Base-by-base conservation (phyloP, 2,113 vertebrate genomes). In the human region DNA sequence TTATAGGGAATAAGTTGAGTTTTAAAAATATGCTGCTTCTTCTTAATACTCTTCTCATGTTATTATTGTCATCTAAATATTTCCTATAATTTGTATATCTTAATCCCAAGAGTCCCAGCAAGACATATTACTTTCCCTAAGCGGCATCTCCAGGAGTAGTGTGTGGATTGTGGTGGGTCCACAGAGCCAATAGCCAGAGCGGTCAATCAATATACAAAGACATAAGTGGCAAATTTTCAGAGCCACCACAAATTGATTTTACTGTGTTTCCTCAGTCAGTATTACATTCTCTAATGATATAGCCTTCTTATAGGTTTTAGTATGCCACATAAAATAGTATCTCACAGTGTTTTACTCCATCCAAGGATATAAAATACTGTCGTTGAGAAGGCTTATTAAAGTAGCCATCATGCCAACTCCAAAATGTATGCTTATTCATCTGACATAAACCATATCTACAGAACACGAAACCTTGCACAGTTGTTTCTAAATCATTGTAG, bases 331-430 rank as follows among this genome's bases (percentile, higher is more conserved):
- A 68, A 61, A 5, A 43, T 32, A 83, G 59, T 22, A 30, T 2
- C 48, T 86, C 22, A 27, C 50, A 61, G 50, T 79, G 85, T 93
- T 91, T 97, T 94, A 85, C 45, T 91, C 96, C 40, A 93, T 35
- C 20, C 38, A 55, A 18, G 25, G 25, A 81, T 81, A 66, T 93
- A 89, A 96, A 93, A 89, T 55, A 4, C 16, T 91, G 23, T 35
- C 89, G 17, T 55, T 66, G 78, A 85, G 73, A 92, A 89, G 80
- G 13, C 43, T 94, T 84, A 76, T 97, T 96, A 94, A 97, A 81
- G 82, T 72, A 66, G 64, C 14, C 89, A 25, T 55, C 50, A 59
- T 61, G 52, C 57, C 64, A 82, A 6, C n/a, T 93, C 73, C 17
- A 90, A 90, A 97, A 90, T 22, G 38, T 89, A 59, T 82, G 64